Base-by-base conservation (phyloP, 2,797 vertebrate genomes). In the Garrulus glandarius region DNA sequence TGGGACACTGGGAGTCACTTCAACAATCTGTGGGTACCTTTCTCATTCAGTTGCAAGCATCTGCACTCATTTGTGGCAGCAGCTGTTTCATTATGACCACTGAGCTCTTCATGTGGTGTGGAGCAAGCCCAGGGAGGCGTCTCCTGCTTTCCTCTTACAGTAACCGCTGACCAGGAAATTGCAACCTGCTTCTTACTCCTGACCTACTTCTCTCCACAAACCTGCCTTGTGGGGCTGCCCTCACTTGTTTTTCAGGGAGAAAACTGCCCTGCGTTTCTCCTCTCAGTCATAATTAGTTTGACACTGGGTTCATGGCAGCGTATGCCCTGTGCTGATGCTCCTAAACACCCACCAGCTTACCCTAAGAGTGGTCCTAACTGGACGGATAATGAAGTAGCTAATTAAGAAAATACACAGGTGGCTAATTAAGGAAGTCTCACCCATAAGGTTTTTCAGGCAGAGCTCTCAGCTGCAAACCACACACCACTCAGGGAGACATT, bases 141-240 rank as follows among this genome's bases (percentile, higher is more conserved):
- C 70, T 76, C 75, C 78, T 39, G 24, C 61, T 46, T 72, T 71
- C 47, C 53, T 85, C 68, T 50, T 59, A 69, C 96, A 69, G 92
- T 52, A 94, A 97, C 93, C 55, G 0, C 93, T 84, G 87, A 95
- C 89, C 61, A 94, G 95, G 93, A 94, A 94, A 85, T 88, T 0
- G 4, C 59, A 81, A 9, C 1, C 15, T 0, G 0, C 12, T 81
- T 84, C 87, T 78, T 79, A 19, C 72, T 95, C 69, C n/a, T 96
- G 96, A 97, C 96, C 95, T 95, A 95, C 47, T 96, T 96, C 72
- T 96, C 89, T 53, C 2, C 1, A 26, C 23, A 59, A 81, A 64
- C 43, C 6, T 46, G 43, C 23, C 47, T 4, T 0, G 0, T 19
- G 76, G 60, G 67, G 52, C 64, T 70, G 63, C 63, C 27, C 44